A percentile compares a stretch with the other conserved stretches of the same genome.
These are phyloP conservation scores for Sebastes oblongus DNA, from an alignment of 2,797 vertebrate genomes.

Conservation along the genomic window DNA sequence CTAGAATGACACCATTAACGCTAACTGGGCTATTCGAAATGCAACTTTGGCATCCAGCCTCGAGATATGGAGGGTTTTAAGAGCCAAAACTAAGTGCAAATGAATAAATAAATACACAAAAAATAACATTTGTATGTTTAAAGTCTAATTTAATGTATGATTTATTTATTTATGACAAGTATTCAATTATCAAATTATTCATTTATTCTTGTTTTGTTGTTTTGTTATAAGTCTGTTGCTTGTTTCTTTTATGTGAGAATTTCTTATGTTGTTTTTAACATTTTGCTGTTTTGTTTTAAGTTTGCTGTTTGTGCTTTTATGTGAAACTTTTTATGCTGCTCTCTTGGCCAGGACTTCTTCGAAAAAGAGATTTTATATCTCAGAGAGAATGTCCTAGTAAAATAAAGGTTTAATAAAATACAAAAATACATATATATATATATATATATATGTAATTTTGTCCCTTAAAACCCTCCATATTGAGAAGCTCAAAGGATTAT, in stretches of 20 bases:
- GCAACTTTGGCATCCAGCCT: conserved; percentile 4
- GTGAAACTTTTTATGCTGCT: not conserved
- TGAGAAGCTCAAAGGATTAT: conserved; percentile 14
- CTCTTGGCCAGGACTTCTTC: not conserved
- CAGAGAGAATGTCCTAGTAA: not conserved
- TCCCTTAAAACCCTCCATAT: not conserved
- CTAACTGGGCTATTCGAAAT: conserved; percentile 15
- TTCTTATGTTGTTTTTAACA: not conserved
- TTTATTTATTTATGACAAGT: not conserved
- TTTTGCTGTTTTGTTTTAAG: not conserved
- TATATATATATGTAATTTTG: not conserved
- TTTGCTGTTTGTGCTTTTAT: not conserved
- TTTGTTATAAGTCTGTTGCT: too few relatives aligned
- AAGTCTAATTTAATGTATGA: not conserved
- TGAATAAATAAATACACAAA: not conserved
- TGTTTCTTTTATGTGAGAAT: not conserved
- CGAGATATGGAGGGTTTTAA: not conserved
- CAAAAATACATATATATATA: not conserved
- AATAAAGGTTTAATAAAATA: not conserved
- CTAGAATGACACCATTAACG: conserved; percentile 34
- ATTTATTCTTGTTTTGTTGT: too few relatives aligned
- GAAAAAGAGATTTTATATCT: not conserved
- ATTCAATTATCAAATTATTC: not conserved
- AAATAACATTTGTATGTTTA: not conserved
- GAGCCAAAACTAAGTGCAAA: not conserved